Percentiles rank a stretch among this genome's conserved stretches.
phyloP scores from a whole-genome alignment of 2,113 vertebrate genomes.

The Tupaia chinensis region DNA sequence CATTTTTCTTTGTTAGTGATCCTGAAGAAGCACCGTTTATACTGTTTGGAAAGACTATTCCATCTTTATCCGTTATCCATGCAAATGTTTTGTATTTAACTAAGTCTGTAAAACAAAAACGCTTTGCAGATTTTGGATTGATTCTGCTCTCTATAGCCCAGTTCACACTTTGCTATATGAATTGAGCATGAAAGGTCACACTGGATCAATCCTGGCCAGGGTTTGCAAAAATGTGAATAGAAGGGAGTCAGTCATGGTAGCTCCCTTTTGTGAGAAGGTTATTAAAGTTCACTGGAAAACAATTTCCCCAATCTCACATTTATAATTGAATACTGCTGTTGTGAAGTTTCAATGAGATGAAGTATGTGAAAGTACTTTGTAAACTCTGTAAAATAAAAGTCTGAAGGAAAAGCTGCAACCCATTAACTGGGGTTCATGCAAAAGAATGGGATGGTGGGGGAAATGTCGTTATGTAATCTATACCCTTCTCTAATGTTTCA shows the following conservation, averaged over 20 bases:
- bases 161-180: conserved; percentile 77
- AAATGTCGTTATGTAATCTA: not conserved
- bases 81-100: conserved; percentile 78
- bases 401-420: not conserved
- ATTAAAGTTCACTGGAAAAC: conserved; percentile 87
- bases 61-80: conserved; percentile 78
- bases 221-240: conserved; percentile 81
- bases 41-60: conserved; percentile 77
- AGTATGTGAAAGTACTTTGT: conserved; percentile 63
- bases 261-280: conserved; percentile 84
- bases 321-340: conserved; percentile 81
- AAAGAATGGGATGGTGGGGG: not conserved
- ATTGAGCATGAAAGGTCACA: conserved; percentile 82
- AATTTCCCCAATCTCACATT: conserved; percentile 82
- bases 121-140: conserved; percentile 80
- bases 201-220: conserved; percentile 80
- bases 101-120: conserved; percentile 82
- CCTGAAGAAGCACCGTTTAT: conserved; percentile 82
- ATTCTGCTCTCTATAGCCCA: conserved; percentile 71
- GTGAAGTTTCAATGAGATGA: conserved; percentile 76
- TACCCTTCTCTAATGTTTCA: not conserved
- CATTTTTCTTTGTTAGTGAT: conserved; percentile 74
- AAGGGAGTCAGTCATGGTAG: conserved; percentile 85
- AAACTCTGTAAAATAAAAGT: conserved; percentile 72
- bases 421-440: conserved; percentile 24